Base-by-base conservation (phyloP, 2,113 vertebrate genomes). In the Urocitellus parryii region DNA sequence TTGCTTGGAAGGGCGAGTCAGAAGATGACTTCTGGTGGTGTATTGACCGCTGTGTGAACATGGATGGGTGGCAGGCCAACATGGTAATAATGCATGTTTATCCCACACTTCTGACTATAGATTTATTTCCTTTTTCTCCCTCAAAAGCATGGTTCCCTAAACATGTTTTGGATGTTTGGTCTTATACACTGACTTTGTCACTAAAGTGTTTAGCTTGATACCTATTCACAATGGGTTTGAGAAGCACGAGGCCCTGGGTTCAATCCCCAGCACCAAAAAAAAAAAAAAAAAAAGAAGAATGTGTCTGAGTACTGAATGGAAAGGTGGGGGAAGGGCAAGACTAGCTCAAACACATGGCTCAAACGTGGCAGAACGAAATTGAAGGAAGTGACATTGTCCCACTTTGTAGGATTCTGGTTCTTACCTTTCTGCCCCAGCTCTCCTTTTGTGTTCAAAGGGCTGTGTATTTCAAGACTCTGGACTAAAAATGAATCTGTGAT, bases 11-110 rank as follows among this genome's bases (percentile, higher is more conserved):
- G 90, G 99, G 99, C 39, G 99, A 99, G 98, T 99, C 99, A 0
- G 99, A 99, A 98, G 99, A 99, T 83, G 99, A 99, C 98, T 99
- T 99, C 99, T 99, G 99, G 99, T 99, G 99, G 99, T 99, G 99
- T 98, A 99, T 99, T 51, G 99, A 99, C 98, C 99, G 99, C 96
- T 99, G 99, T 97, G 99, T 99, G 96, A 99, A 99, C 97, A 98
- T 99, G 6, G 99, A 99, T 81, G 99, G 99, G 97, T 99, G 99
- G 99, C 99, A 99, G 98, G 99, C 99, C 97, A 99, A 99, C 97
- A 99, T 99, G 99, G 99, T 99, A 99, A 97, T 94, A 77, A 91
- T 76, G 65, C 85, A 79, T 86, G 70, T 82, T 37, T n/a, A 34
- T 72, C 32, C 63, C 58, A 39, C 51, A 78, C 27, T 82, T 85